A percentile compares a stretch with the other conserved stretches of the same genome.
phyloP scores from a whole-genome alignment of 2,797 vertebrate genomes.

The Arrhamphus sclerolepis region DNA sequence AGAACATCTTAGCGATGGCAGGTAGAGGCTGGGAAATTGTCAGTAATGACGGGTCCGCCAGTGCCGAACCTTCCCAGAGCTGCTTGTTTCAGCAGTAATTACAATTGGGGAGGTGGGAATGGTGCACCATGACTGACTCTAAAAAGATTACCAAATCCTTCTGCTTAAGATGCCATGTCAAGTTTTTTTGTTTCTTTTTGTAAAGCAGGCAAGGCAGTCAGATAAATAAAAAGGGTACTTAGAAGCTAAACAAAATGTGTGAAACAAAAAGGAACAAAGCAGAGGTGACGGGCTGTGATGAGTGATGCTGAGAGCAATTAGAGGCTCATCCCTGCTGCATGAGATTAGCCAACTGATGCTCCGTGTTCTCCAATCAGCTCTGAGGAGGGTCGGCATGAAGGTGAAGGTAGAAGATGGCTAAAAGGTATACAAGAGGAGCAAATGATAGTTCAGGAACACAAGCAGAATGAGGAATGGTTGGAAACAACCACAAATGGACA shows the following conservation, averaged over 20 bases:
- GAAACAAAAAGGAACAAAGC: constrained; percentile 54
- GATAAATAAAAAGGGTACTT: constrained; percentile 41
- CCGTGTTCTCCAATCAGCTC: constrained; percentile 53
- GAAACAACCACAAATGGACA: constrained; percentile 51
- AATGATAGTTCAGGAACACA: constrained; percentile 29
- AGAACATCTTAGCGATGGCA: constrained; percentile 58
- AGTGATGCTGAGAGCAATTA: constrained; percentile 1
- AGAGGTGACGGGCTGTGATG: constrained; percentile 4
- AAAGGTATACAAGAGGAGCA: constrained; percentile 29
- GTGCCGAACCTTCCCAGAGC: constrained; percentile 67
- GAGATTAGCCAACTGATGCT: constrained; percentile 55
- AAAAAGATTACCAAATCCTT: constrained; percentile 69
- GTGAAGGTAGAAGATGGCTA: constrained; percentile 35
- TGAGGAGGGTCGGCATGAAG: constrained; percentile 26
- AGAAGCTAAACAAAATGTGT: constrained; percentile 53
- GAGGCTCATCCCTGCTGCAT: constrained; percentile 27
- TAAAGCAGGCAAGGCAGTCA: constrained; percentile 26
- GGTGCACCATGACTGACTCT: constrained; percentile 59
- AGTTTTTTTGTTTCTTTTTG: constrained; percentile 26
- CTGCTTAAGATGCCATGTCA: constrained; percentile 62
- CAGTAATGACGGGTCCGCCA: constrained; percentile 71
- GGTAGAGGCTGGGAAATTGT: constrained; percentile 72
- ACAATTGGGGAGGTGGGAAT: constrained; percentile 31
- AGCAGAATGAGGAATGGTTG: constrained; percentile 50
- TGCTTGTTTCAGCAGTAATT: constrained; percentile 78